A percentile compares a stretch with the other conserved stretches of the same genome.
phyloP scores from a whole-genome alignment of 2,113 vertebrate genomes.

The Oxyura jamaicensis region DNA sequence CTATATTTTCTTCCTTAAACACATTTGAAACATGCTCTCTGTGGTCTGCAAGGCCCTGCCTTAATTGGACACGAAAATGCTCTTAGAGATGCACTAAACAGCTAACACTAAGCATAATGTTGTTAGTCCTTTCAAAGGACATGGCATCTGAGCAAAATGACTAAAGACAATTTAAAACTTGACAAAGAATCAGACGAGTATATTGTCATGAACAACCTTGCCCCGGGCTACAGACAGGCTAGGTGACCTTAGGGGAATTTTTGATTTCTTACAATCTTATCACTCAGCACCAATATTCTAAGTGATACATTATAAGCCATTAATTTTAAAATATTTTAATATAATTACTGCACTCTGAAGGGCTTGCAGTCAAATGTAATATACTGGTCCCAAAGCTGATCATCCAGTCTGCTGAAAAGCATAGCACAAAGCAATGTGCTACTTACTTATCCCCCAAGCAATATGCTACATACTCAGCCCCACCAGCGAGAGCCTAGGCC shows the following conservation, averaged over 20 bases:
- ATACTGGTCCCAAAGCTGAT: not conserved
- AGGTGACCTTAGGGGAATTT: not conserved
- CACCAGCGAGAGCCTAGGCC: not conserved
- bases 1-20: not conserved
- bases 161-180: not conserved
- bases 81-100: not conserved
- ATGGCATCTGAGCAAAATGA: not conserved
- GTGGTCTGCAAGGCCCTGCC: not conserved
- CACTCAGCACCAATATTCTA: not conserved
- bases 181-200: not conserved
- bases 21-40: not conserved
- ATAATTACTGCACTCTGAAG: conserved; percentile 45
- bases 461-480: not conserved
- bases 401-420: not conserved
- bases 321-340: conserved; percentile 37
- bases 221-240: not conserved
- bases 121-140: not conserved
- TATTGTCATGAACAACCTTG: not conserved
- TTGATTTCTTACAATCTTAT: conserved; percentile 5
- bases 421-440: not conserved
- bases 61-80: not conserved
- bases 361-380: not conserved
- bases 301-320: conserved; percentile 21
- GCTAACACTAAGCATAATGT: not conserved
- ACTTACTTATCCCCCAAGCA: not conserved